A percentile compares a stretch with the other conserved stretches of the same genome.
Evolutionary conservation across 2,797 vertebrate genomes (phyloP).

Genomic region (Tenualosa ilisha): DNA sequence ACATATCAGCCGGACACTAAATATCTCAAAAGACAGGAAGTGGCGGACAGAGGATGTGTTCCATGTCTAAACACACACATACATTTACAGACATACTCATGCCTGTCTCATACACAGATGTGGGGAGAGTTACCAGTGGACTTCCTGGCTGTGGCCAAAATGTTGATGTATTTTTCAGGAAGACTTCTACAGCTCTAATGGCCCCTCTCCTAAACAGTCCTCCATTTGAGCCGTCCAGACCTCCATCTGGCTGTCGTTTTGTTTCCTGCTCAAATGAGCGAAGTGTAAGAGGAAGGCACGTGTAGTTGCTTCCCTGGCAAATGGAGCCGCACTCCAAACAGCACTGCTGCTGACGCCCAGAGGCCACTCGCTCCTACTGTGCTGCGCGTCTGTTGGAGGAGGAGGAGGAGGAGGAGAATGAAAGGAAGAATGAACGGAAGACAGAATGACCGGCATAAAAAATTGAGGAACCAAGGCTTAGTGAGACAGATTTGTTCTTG

Average conservation of each 20-base stretch:
- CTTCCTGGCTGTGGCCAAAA: not conserved
- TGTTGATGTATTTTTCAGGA: not conserved
- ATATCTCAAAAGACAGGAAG: not conserved
- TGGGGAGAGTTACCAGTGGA: not conserved
- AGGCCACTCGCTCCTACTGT: not conserved
- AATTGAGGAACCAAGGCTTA: not conserved
- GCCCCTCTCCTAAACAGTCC: not conserved
- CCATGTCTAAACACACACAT: not conserved
- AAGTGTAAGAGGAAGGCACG: not conserved
- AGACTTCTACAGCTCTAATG: not conserved
- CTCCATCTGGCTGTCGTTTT: not conserved
- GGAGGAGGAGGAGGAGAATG: not conserved
- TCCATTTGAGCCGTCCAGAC: not conserved
- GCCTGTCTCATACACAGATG: constrained; percentile 20
- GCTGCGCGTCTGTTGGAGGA: not conserved
- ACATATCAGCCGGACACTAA: not conserved
- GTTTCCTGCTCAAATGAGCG: not conserved
- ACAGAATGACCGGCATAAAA: not conserved
- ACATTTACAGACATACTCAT: not conserved
- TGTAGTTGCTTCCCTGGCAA: not conserved
- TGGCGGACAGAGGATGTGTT: not conserved
- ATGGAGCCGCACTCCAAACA: not conserved
- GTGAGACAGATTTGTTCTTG: not conserved
- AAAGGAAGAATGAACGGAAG: not conserved
- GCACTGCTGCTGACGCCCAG: not conserved